phyloP scores from a whole-genome alignment of 1,140 invertebrate genomes.

The Arctopsyche grandis region DNA sequence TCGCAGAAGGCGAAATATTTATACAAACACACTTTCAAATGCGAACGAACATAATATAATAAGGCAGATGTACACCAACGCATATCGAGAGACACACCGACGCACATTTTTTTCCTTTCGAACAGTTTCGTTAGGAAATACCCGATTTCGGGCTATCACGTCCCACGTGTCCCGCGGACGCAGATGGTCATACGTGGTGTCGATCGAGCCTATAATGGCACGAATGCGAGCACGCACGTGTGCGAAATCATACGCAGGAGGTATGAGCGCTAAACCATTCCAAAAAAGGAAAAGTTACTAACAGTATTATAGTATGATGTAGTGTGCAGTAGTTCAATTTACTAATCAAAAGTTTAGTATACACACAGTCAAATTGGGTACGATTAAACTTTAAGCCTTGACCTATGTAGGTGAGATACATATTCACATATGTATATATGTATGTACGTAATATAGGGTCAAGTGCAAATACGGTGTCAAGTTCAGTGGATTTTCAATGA shows the following conservation, averaged over 20 bases:
- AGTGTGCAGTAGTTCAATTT: no score
- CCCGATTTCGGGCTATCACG: conserved; percentile 19
- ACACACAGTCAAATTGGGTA: no score
- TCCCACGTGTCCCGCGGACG: conserved; percentile 20
- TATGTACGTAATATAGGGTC: background rate
- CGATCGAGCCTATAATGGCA: conserved; percentile 32
- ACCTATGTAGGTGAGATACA: no score
- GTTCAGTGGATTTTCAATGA: no score
- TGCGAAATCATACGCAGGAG: background rate
- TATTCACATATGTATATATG: no score
- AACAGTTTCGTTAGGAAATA: conserved; percentile 14
- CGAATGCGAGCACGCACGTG: conserved; percentile 8
- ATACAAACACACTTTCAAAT: background rate
- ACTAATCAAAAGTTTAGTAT: no score
- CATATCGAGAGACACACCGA: conserved; percentile 21
- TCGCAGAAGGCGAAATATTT: no score
- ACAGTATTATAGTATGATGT: no score
- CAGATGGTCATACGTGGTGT: conserved; percentile 19
- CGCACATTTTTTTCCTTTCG: conserved; percentile 19
- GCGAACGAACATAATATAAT: background rate
- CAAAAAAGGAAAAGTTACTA: no score
- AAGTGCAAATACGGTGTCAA: no score
- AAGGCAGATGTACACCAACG: conserved; percentile 35
- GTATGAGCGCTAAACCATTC: background rate
- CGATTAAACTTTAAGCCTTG: no score